A percentile compares a stretch with the other conserved stretches of the same genome.
phyloP scores from a whole-genome alignment of 1,140 invertebrate species.

The Sycophila sp. region DNA sequence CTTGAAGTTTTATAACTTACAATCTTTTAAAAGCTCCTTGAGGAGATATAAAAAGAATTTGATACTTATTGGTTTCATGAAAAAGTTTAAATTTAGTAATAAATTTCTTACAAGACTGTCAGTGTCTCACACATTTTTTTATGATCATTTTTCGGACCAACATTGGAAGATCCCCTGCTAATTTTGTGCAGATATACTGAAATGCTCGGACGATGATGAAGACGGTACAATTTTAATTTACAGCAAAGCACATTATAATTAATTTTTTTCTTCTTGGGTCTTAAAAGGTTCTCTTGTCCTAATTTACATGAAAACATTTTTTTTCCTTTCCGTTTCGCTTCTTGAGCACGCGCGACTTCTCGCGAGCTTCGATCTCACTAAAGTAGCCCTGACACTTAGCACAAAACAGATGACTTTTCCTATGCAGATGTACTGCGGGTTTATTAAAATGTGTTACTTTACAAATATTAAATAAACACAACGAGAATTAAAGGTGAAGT shows the following conservation, averaged over 20 bases:
- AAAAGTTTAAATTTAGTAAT: no score
- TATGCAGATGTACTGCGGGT: not conserved
- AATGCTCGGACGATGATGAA: slow-evolving; percentile 46
- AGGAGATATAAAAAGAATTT: no score
- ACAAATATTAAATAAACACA: no score
- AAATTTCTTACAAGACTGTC: not conserved
- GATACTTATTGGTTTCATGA: no score
- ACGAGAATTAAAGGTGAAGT: no score
- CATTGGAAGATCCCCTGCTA: slow-evolving; percentile 42
- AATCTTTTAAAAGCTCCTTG: no score
- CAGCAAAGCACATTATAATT: slow-evolving; percentile 4
- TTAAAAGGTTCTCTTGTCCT: not conserved
- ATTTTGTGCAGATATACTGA: slow-evolving; percentile 44
- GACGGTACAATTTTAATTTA: slow-evolving; percentile 51
- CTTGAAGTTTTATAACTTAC: no score
- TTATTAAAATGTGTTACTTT: no score
- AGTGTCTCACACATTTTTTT: not conserved
- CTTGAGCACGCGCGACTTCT: slow-evolving; percentile 22
- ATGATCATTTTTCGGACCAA: slow-evolving; percentile 5
- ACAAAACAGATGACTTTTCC: no score
- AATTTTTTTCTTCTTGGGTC: not conserved
- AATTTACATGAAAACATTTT: slow-evolving; percentile 2
- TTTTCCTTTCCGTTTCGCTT: slow-evolving; percentile 34
- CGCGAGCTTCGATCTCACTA: not conserved
- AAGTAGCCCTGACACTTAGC: not conserved